phyloP scores from a whole-genome alignment of 2,888 invertebrate genomes.

The Napeogenes inachia region DNA sequence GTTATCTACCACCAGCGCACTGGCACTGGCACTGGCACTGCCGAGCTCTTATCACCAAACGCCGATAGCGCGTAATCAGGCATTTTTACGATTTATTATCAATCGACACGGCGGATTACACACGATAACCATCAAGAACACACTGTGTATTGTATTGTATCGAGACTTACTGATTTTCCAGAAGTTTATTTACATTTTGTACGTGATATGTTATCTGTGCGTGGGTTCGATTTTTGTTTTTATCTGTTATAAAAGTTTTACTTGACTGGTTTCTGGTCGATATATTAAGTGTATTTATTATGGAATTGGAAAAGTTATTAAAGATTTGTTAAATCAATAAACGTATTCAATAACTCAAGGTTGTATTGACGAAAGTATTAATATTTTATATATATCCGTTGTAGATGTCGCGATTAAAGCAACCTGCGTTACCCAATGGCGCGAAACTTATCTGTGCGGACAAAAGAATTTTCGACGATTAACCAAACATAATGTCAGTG shows the following conservation, averaged over 20 bases:
- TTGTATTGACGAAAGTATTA: too few relatives aligned
- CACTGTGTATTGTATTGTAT: constrained; percentile 8
- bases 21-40: constrained; percentile 24
- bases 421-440: constrained; percentile 34
- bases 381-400: neutral
- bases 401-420: neutral
- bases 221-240: constrained; percentile 13
- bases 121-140: constrained; percentile 60
- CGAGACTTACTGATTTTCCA: constrained; percentile 26
- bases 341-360: too few relatives aligned
- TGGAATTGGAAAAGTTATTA: too few relatives aligned
- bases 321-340: too few relatives aligned
- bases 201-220: neutral
- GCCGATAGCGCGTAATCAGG: constrained; percentile 63
- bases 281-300: too few relatives aligned
- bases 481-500: constrained; percentile 62
- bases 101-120: constrained; percentile 73
- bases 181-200: constrained; percentile 23
- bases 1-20: constrained; percentile 18
- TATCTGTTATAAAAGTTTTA: too few relatives aligned
- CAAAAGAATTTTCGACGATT: constrained; percentile 71
- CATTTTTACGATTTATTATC: constrained; percentile 73
- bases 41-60: constrained; percentile 35
- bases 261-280: too few relatives aligned
- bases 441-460: constrained; percentile 55